Conservation (phyloP, 2,888 invertebrate genomes). For the Sarcophaga subvicina region DNA sequence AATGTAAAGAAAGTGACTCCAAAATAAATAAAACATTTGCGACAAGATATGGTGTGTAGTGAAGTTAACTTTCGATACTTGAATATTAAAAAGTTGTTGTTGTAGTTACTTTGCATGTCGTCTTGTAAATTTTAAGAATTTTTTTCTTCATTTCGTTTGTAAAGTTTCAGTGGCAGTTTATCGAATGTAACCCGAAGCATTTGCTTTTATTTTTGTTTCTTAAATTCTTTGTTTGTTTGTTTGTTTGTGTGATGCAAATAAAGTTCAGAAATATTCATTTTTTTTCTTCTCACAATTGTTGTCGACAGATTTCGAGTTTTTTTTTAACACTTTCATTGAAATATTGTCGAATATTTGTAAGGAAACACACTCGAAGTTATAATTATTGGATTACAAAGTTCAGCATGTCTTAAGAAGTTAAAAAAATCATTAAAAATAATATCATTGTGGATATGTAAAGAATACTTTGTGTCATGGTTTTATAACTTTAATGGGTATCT, state of each 20-base stretch:
- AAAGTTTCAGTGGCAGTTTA: slow-evolving; percentile 9
- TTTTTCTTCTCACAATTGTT: background rate
- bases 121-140: background rate
- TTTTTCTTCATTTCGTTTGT: background rate
- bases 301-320: background rate
- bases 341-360: background rate
- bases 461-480: too few species aligned
- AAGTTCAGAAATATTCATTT: background rate
- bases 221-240: background rate
- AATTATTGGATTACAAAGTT: too few species aligned
- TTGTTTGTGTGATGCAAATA: background rate
- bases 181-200: slow-evolving; percentile 22
- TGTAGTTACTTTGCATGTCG: background rate
- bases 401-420: too few species aligned
- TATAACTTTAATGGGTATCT: too few species aligned
- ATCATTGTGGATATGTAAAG: too few species aligned
- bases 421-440: too few species aligned
- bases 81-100: background rate
- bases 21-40: background rate
- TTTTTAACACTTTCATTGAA: background rate
- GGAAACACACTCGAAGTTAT: too few species aligned
- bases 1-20: background rate
- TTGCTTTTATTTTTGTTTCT: slow-evolving; percentile 9
- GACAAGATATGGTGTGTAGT: background rate
- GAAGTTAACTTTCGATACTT: background rate